phyloP scores from a whole-genome alignment of 1,140 invertebrate species.

The Drosophila oshimai region DNA sequence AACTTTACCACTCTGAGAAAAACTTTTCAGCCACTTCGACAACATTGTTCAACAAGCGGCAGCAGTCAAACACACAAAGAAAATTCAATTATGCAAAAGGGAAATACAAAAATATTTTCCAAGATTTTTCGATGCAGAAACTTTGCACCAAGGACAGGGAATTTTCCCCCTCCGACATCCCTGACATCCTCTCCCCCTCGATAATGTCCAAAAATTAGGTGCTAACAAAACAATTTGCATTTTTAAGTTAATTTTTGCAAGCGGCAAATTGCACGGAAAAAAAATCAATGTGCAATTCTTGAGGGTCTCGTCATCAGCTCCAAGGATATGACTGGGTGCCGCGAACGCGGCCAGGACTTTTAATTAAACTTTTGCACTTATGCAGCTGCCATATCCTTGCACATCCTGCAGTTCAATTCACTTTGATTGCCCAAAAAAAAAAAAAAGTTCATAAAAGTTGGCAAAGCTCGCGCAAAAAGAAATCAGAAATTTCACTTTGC shows the following conservation, averaged over 20 bases:
- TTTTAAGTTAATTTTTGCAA: conserved; percentile 75
- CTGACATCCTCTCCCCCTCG: neutral
- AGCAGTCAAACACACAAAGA: conserved; percentile 41
- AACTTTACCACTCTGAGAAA: conserved; percentile 25
- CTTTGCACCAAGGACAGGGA: neutral
- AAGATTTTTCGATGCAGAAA: conserved; percentile 47
- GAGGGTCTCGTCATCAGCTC: conserved; percentile 66
- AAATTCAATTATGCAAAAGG: conserved; percentile 80
- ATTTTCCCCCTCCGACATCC: neutral
- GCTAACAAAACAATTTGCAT: conserved; percentile 83
- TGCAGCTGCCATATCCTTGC: conserved; percentile 58
- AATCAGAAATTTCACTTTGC: conserved; percentile 74
- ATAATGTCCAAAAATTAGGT: conserved; percentile 81
- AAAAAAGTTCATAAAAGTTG: conserved; percentile 73
- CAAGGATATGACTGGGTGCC: conserved; percentile 29
- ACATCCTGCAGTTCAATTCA: conserved; percentile 76
- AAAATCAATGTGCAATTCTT: conserved; percentile 51
- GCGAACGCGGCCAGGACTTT: conserved; percentile 34
- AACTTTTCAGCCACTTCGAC: conserved; percentile 33
- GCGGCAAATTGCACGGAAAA: conserved; percentile 22
- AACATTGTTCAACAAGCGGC: conserved; percentile 37
- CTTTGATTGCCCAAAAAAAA: conserved; percentile 65
- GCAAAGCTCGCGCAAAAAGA: conserved; percentile 49
- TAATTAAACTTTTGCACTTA: conserved; percentile 81
- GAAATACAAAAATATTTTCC: conserved; percentile 35